A percentile compares a stretch with the other conserved stretches of the same genome.
Conservation (phyloP, 2,888 invertebrate species). For the Eretmocerus hayati region DNA sequence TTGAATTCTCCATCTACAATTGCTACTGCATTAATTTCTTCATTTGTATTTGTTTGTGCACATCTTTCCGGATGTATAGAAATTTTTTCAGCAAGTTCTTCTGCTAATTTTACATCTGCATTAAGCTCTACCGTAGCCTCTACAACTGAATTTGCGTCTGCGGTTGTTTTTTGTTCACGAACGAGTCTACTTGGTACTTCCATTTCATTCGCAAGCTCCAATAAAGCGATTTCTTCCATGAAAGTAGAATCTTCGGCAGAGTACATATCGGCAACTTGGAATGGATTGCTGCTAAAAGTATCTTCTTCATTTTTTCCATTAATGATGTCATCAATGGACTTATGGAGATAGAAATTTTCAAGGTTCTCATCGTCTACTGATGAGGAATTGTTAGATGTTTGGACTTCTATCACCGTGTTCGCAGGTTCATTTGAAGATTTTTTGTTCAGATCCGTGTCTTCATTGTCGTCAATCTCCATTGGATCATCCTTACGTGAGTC, state of each 20-base stretch:
- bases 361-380: no score
- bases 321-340: background rate
- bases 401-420: background rate
- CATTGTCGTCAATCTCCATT: background rate
- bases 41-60: background rate
- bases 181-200: background rate
- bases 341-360: background rate
- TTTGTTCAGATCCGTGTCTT: background rate
- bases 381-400: background rate
- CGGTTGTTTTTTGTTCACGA: background rate
- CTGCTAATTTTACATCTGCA: background rate
- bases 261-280: background rate
- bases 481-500: background rate
- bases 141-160: background rate
- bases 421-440: background rate
- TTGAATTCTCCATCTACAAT: background rate
- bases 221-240: conserved; percentile 2
- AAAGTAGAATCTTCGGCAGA: conserved; percentile 4
- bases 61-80: background rate
- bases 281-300: background rate
- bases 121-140: background rate
- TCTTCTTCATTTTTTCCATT: background rate
- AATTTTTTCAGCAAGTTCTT: background rate
- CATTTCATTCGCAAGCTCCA: background rate
- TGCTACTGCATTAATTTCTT: background rate